phyloP scores from a whole-genome alignment of 30 jellyfish, hydroid and myxozoan species.

The Hydractinia symbiolongicarpus region DNA sequence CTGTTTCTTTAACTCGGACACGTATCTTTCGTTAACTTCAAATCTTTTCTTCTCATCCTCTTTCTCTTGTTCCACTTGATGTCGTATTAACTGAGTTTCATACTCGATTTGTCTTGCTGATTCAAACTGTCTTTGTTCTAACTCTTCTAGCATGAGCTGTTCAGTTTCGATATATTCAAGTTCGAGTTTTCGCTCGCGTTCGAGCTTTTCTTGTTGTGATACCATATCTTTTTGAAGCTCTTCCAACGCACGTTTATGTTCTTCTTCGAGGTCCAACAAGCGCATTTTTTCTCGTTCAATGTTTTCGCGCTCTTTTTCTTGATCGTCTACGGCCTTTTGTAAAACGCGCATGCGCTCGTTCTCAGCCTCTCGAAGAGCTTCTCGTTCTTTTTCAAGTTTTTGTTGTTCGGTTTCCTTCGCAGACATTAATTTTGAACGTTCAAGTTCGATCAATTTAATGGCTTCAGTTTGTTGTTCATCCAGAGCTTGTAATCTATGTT shows the following conservation, averaged over 20 bases:
- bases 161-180: slow-evolving; percentile 93
- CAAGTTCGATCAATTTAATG: slow-evolving; percentile 23
- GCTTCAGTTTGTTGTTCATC: slow-evolving; percentile 54
- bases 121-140: slow-evolving; percentile 96
- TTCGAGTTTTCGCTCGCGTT: slow-evolving; percentile 87
- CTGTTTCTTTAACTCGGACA: slow-evolving; percentile 47
- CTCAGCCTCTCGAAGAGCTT: slow-evolving; percentile 47
- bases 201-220: slow-evolving; percentile 92
- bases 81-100: slow-evolving; percentile 81
- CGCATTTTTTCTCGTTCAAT: slow-evolving; percentile 88
- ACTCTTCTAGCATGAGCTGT: slow-evolving; percentile 94
- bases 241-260: slow-evolving; percentile 74
- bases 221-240: slow-evolving; percentile 76
- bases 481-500: slow-evolving; percentile 43
- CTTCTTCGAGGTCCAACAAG: slow-evolving; percentile 68
- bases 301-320: slow-evolving; percentile 77
- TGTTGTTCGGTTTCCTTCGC: slow-evolving; percentile 71
- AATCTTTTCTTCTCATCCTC: slow-evolving; percentile 50
- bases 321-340: slow-evolving; percentile 93
- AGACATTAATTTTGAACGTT: slow-evolving; percentile 14
- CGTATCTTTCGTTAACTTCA: slow-evolving; percentile 57
- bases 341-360: slow-evolving; percentile 57
- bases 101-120: slow-evolving; percentile 97
- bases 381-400: slow-evolving; percentile 59
- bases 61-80: slow-evolving; percentile 64